phyloP scores from a whole-genome alignment of 1,140 invertebrate species.

The Tetranychus urticae region DNA sequence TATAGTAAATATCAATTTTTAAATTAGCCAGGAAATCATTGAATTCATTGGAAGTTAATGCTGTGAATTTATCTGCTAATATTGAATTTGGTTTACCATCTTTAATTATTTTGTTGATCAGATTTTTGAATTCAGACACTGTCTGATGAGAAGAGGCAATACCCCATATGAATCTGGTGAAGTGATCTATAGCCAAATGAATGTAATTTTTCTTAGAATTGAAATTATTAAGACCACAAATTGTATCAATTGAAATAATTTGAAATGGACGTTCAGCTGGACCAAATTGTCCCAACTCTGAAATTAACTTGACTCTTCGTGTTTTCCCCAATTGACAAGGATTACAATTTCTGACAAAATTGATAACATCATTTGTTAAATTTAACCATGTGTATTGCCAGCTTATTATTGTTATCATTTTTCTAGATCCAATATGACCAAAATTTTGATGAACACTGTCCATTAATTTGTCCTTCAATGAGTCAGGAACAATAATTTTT shows the following conservation, averaged over 20 bases:
- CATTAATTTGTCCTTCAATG: neutral
- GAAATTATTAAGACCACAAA: neutral
- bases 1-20: neutral
- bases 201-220: constrained; percentile 1
- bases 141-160: neutral
- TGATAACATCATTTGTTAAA: neutral
- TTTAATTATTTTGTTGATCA: neutral
- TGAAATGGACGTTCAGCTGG: neutral
- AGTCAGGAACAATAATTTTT: neutral
- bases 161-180: constrained; percentile 1
- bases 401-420: neutral
- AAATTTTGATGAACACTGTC: neutral
- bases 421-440: neutral
- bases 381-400: neutral
- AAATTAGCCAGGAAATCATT: neutral
- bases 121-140: neutral
- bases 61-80: neutral
- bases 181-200: constrained; percentile 1
- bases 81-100: neutral
- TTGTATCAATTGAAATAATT: constrained; percentile 1
- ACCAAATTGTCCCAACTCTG: neutral
- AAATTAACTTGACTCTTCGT: neutral
- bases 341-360: neutral
- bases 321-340: neutral
- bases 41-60: neutral